A percentile compares a stretch with the other conserved stretches of the same genome.
Evolutionary conservation across 2,888 invertebrate genomes (phyloP).

Genomic region (Hemithea aestivaria): DNA sequence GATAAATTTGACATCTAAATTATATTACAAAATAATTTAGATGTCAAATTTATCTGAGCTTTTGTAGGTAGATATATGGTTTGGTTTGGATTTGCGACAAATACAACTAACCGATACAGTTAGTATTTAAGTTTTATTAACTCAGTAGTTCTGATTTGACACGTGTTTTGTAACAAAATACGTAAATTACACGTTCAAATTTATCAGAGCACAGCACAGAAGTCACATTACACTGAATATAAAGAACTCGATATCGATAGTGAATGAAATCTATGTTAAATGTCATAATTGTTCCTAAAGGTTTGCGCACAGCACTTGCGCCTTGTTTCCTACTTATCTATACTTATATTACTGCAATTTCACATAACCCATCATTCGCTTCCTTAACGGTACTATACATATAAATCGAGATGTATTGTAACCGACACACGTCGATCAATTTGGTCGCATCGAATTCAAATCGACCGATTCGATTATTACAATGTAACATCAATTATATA

Average conservation of each 20-base stretch:
- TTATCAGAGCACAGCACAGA: background rate
- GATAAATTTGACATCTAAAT: too few species aligned
- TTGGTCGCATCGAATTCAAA: constrained; percentile 31
- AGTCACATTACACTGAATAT: constrained; percentile 9
- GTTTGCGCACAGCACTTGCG: constrained; percentile 11
- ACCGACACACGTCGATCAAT: background rate
- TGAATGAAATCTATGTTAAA: constrained; percentile 4
- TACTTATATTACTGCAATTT: constrained; percentile 44
- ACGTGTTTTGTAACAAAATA: too few species aligned
- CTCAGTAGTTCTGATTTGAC: too few species aligned
- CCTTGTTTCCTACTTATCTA: constrained; percentile 39
- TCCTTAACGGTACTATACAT: background rate
- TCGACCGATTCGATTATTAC: constrained; percentile 46
- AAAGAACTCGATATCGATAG: constrained; percentile 6
- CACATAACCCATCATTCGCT: constrained; percentile 24
- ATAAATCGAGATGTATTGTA: constrained; percentile 2
- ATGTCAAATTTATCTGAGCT: too few species aligned
- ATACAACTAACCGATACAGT: too few species aligned
- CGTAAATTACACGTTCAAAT: too few species aligned
- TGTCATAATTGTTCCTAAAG: constrained; percentile 7
- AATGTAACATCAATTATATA: constrained; percentile 50
- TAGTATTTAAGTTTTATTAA: too few species aligned
- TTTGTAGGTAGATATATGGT: too few species aligned
- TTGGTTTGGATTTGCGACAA: too few species aligned
- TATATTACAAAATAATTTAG: too few species aligned